Percentiles rank a stretch among this genome's conserved stretches.
Conservation (phyloP, 2,797 vertebrate genomes). For the Distichodus sexfasciatus region DNA sequence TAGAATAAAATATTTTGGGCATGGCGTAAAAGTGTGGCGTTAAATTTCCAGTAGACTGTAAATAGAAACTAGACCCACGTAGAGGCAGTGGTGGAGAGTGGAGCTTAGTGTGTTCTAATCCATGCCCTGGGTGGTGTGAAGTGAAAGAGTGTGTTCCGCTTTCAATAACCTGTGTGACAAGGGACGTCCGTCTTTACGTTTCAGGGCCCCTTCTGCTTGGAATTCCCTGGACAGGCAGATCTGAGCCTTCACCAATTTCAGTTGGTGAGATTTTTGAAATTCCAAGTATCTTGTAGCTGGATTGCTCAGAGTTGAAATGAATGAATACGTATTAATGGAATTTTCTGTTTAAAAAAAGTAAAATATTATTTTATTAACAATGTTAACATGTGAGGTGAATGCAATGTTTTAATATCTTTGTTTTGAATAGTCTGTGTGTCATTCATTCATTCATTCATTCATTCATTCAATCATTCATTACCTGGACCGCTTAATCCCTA, state of each 20-base stretch:
- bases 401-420: slow-evolving; percentile 21
- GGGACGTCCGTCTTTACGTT: slow-evolving; percentile 82
- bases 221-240: slow-evolving; percentile 80
- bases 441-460: no score
- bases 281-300: slow-evolving; percentile 67
- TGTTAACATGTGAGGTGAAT: slow-evolving; percentile 3
- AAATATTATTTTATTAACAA: not conserved
- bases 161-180: slow-evolving; percentile 80
- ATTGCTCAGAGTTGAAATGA: slow-evolving; percentile 64
- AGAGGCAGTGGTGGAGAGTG: slow-evolving; percentile 40
- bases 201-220: slow-evolving; percentile 82
- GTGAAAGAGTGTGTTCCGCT: slow-evolving; percentile 37
- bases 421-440: no score
- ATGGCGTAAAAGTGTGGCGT: slow-evolving; percentile 45
- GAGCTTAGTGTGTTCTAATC: slow-evolving; percentile 57
- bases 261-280: slow-evolving; percentile 80
- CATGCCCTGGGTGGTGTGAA: slow-evolving; percentile 54
- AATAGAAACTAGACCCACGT: slow-evolving; percentile 3
- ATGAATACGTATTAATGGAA: slow-evolving; percentile 42
- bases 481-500: no score
- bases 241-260: slow-evolving; percentile 82
- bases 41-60: slow-evolving; percentile 25
- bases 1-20: slow-evolving; percentile 35
- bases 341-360: no score
- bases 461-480: no score